These are phyloP conservation scores for Ophion slaviceki DNA, from an alignment of 2,888 invertebrate species.

Conservation along the genomic window DNA sequence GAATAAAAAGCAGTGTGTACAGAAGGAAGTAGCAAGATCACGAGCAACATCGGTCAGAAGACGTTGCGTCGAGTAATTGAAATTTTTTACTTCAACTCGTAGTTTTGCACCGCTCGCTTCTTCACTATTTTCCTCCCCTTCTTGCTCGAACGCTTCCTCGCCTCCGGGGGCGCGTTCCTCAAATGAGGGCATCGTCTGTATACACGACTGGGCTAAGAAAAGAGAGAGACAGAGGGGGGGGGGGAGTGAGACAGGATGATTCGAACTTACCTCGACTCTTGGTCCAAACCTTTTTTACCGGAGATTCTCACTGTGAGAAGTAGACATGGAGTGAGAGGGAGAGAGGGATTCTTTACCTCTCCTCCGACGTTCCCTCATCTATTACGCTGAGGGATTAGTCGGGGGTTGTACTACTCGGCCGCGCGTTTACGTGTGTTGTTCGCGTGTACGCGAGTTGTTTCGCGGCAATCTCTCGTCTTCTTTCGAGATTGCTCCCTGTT, in stretches of 20 bases:
- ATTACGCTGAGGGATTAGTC: slow-evolving; percentile 60
- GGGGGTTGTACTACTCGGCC: slow-evolving; percentile 1
- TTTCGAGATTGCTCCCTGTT: slow-evolving; percentile 4
- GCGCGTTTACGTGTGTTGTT: slow-evolving; percentile 10
- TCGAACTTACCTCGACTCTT: slow-evolving; percentile 55
- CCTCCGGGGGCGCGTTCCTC: slow-evolving; percentile 11
- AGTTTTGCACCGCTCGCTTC: slow-evolving; percentile 27
- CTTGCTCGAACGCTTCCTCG: slow-evolving; percentile 17
- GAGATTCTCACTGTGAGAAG: neutral
- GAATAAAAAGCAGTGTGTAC: slow-evolving; percentile 14
- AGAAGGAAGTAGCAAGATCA: slow-evolving; percentile 47
- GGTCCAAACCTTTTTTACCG: slow-evolving; percentile 30
- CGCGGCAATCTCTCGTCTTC: neutral
- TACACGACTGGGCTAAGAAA: neutral
- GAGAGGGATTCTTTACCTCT: slow-evolving; percentile 29
- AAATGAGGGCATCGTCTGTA: slow-evolving; percentile 36
- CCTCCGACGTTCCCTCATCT: slow-evolving; percentile 42
- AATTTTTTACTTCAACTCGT: slow-evolving; percentile 57
- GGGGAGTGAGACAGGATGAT: slow-evolving; percentile 22
- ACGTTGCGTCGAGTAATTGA: slow-evolving; percentile 65
- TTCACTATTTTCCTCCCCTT: slow-evolving; percentile 32
- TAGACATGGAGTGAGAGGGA: slow-evolving; percentile 31
- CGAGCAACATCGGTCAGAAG: slow-evolving; percentile 54
- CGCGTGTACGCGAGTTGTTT: slow-evolving; percentile 31
- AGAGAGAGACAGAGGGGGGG: neutral